Evolutionary conservation across 2,797 vertebrate genomes (phyloP).

Genomic region (Malacoraja senta): DNA sequence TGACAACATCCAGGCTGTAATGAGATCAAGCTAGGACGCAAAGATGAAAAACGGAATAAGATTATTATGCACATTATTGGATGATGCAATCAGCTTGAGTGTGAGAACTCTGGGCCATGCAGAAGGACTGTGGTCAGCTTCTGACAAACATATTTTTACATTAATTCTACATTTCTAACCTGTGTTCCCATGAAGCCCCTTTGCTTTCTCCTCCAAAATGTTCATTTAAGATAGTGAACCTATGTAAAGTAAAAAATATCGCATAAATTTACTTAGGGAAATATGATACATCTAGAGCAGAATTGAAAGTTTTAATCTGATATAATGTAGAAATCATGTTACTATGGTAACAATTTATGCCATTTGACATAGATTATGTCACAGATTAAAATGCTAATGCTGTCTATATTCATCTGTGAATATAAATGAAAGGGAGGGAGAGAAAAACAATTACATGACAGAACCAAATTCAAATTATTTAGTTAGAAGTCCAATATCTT

Average conservation of each 20-base stretch:
- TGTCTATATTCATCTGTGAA: not conserved
- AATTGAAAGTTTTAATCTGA: not conserved
- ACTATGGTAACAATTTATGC: constrained; percentile 9
- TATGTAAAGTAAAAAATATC: not conserved
- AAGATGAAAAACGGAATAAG: too few species aligned
- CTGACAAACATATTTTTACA: too few species aligned
- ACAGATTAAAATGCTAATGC: not conserved
- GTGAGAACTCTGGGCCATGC: too few species aligned
- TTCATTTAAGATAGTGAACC: not conserved
- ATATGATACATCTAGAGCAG: not conserved
- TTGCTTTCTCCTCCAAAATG: not conserved
- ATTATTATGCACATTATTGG: too few species aligned
- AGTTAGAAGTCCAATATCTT: not conserved
- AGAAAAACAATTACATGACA: not conserved
- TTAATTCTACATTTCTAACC: not conserved
- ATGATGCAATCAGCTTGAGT: too few species aligned
- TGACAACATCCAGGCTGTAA: too few species aligned
- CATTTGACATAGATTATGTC: not conserved
- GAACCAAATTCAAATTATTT: not conserved
- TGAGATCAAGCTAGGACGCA: too few species aligned
- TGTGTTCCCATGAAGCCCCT: too few species aligned
- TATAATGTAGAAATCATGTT: not conserved
- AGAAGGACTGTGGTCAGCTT: too few species aligned
- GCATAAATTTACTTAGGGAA: too few species aligned
- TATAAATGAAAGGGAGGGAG: not conserved